These are phyloP conservation scores for Chaetoderma sp. DNA, from an alignment of 2,888 invertebrate species.

Conservation along the genomic window DNA sequence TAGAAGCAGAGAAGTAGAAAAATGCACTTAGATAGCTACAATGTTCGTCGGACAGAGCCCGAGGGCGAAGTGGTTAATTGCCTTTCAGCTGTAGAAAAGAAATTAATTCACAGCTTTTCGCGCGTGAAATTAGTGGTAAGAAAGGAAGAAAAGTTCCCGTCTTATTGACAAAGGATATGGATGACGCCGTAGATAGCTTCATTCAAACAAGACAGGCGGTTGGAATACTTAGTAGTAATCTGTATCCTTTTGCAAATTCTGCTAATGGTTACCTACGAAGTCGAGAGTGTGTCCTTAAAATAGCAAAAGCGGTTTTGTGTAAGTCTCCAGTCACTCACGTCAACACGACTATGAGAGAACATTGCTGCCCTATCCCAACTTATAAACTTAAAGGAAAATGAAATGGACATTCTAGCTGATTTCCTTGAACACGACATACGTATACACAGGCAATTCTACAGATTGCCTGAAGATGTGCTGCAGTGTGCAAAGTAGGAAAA, in stretches of 20 bases:
- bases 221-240: background rate
- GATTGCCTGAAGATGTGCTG: no score
- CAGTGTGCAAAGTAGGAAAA: no score
- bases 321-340: slow-evolving; percentile 22
- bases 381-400: slow-evolving; percentile 32
- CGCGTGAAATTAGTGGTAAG: slow-evolving; percentile 20
- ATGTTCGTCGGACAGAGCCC: background rate
- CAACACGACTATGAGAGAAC: slow-evolving; percentile 26
- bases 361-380: slow-evolving; percentile 27
- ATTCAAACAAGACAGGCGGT: background rate
- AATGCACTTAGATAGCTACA: slow-evolving; percentile 13
- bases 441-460: no score
- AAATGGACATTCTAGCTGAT: slow-evolving; percentile 26
- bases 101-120: slow-evolving; percentile 5
- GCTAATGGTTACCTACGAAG: slow-evolving; percentile 13
- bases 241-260: slow-evolving; percentile 20
- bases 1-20: slow-evolving; percentile 19
- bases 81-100: slow-evolving; percentile 17
- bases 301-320: slow-evolving; percentile 16
- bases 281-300: slow-evolving; percentile 17
- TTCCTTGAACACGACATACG: no score
- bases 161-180: slow-evolving; percentile 6
- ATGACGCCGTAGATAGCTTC: slow-evolving; percentile 5
- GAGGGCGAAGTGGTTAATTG: slow-evolving; percentile 13
- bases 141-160: slow-evolving; percentile 20